phyloP scores from a whole-genome alignment of 92 coral and sea anemone genomes.

The Porites lobata region DNA sequence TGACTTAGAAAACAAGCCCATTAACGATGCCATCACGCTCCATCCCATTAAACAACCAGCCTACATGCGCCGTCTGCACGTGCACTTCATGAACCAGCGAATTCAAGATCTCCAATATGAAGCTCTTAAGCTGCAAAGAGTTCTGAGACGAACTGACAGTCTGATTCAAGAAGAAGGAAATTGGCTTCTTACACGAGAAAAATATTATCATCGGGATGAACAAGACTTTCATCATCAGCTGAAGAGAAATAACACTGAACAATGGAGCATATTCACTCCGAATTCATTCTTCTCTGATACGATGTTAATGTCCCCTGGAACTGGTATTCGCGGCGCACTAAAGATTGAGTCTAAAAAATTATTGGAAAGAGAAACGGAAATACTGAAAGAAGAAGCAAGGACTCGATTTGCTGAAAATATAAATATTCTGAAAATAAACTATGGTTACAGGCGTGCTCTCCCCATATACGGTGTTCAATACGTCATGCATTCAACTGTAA shows the following conservation, averaged over 20 bases:
- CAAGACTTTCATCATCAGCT: conserved; percentile 55
- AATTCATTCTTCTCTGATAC: conserved; percentile 72
- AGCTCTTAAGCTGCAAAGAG: conserved; percentile 61
- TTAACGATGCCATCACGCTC: conserved; percentile 84
- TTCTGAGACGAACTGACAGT: conserved; percentile 65
- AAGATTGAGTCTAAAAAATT: conserved; percentile 74
- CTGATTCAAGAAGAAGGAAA: conserved; percentile 53
- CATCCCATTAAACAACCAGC: conserved; percentile 86
- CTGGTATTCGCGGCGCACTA: conserved; percentile 56
- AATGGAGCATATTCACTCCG: too few relatives aligned
- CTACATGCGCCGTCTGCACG: conserved; percentile 88
- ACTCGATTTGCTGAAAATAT: conserved; percentile 60
- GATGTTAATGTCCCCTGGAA: conserved; percentile 55
- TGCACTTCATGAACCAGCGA: conserved; percentile 74
- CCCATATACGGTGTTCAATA: conserved; percentile 86
- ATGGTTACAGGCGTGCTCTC: conserved; percentile 81
- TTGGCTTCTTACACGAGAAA: conserved; percentile 36
- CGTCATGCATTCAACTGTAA: conserved; percentile 81
- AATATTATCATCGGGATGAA: conserved; percentile 56
- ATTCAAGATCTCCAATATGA: conserved; percentile 79
- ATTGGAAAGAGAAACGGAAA: conserved; percentile 73
- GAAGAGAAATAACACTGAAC: too few relatives aligned
- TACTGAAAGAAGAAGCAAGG: conserved; percentile 69
- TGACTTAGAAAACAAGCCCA: conserved; percentile 86
- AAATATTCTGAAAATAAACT: conserved; percentile 69